These are phyloP conservation scores for Okapia johnstoni DNA, from an alignment of 2,113 vertebrate genomes.

Conservation along the genomic window DNA sequence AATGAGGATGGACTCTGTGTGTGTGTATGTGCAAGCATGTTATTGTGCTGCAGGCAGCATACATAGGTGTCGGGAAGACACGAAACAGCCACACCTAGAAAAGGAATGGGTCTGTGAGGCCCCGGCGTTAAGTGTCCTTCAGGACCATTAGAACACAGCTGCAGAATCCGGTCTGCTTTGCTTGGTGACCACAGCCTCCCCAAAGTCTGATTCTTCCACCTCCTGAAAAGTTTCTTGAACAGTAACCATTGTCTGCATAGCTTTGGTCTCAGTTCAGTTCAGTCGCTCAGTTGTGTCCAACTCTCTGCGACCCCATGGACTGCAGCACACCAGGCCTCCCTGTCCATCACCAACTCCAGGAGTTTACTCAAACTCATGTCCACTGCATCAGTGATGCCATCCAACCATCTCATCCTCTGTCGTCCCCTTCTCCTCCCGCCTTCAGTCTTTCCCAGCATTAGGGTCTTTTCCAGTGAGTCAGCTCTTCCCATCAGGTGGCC, in stretches of 20 bases:
- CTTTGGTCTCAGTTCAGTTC: neutral
- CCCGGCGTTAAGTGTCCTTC: accelerated
- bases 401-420: neutral
- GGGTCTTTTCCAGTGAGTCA: neutral
- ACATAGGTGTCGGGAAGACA: accelerated
- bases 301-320: accelerated
- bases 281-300: accelerated
- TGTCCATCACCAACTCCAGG: neutral
- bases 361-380: neutral
- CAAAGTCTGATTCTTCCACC: too few relatives aligned
- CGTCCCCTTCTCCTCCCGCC: accelerated
- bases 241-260: neutral
- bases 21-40: accelerated
- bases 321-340: neutral
- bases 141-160: accelerated
- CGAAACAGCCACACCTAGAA: neutral
- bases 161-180: accelerated
- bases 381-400: accelerated
- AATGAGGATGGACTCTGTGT: neutral
- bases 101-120: too few relatives aligned
- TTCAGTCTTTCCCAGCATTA: neutral
- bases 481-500: accelerated
- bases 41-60: accelerated
- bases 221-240: too few relatives aligned
- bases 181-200: accelerated